These are phyloP conservation scores for Vulpes lagopus DNA, from an alignment of 2,113 vertebrate genomes.

Conservation along the genomic window DNA sequence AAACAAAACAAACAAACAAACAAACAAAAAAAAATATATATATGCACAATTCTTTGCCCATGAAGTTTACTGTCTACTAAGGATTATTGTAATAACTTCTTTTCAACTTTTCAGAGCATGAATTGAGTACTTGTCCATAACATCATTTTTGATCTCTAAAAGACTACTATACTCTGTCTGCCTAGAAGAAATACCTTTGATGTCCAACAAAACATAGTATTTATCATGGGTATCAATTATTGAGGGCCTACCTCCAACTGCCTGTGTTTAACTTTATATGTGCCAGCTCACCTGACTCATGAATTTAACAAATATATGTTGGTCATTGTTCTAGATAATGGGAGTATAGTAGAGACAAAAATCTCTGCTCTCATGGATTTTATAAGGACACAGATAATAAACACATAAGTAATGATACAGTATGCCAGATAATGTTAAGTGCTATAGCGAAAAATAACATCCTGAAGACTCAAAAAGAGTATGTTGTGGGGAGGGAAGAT, in stretches of 20 bases:
- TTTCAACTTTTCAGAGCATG: not conserved
- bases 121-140: not conserved
- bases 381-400: not conserved
- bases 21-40: not conserved
- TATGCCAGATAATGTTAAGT: not conserved
- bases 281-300: not conserved
- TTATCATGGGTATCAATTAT: not conserved
- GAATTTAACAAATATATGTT: not conserved
- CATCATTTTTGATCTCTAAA: not conserved
- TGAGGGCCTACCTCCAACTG: not conserved
- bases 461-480: not conserved
- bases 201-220: not conserved
- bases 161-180: not conserved
- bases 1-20: not conserved
- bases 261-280: not conserved
- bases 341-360: not conserved
- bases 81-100: not conserved
- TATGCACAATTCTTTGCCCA: not conserved
- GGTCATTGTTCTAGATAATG: not conserved
- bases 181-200: not conserved
- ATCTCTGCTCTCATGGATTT: not conserved
- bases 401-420: not conserved
- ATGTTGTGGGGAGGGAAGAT: not conserved
- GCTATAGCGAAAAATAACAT: not conserved
- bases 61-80: not conserved